Evolutionary conservation across 2,888 invertebrate genomes (phyloP).

Genomic region (Tiphia femorata): DNA sequence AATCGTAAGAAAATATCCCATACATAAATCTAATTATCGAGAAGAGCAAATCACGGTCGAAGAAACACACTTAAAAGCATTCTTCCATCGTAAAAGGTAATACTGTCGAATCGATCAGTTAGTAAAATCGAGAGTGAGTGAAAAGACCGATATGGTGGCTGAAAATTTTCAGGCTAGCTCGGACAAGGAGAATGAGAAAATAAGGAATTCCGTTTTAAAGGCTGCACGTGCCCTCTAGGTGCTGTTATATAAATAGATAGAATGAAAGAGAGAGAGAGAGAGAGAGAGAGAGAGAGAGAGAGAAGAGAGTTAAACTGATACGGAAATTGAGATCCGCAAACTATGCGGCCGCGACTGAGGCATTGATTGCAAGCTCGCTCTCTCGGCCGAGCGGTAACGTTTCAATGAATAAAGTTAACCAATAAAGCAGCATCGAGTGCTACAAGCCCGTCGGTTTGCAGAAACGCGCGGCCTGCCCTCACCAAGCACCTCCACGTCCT

Average conservation of each 20-base stretch:
- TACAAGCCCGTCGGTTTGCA: slow-evolving; percentile 1
- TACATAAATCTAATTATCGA: too few relatives aligned
- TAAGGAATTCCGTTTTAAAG: slow-evolving; percentile 23
- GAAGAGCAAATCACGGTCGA: too few relatives aligned
- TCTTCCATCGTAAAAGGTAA: too few relatives aligned
- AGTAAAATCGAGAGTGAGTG: too few relatives aligned
- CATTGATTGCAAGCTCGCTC: slow-evolving; percentile 38
- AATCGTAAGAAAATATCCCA: too few relatives aligned
- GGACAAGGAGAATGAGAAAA: not conserved
- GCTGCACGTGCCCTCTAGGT: slow-evolving; percentile 1
- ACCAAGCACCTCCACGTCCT: not conserved
- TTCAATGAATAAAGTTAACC: slow-evolving; percentile 56
- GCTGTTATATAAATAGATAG: slow-evolving; percentile 23
- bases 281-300: slow-evolving; percentile 1
- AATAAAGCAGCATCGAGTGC: slow-evolving; percentile 50
- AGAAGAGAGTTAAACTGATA: slow-evolving; percentile 24
- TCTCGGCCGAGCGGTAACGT: slow-evolving; percentile 36
- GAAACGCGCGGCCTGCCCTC: not conserved
- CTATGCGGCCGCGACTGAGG: slow-evolving; percentile 43
- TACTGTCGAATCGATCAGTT: too few relatives aligned
- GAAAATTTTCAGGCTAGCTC: too few relatives aligned
- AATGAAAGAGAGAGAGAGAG: slow-evolving; percentile 5
- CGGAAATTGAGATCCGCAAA: slow-evolving; percentile 44
- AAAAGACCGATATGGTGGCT: too few relatives aligned
- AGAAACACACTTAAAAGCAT: too few relatives aligned